phyloP scores from a whole-genome alignment of 2,888 invertebrate species.

The Aethes cnicana region DNA sequence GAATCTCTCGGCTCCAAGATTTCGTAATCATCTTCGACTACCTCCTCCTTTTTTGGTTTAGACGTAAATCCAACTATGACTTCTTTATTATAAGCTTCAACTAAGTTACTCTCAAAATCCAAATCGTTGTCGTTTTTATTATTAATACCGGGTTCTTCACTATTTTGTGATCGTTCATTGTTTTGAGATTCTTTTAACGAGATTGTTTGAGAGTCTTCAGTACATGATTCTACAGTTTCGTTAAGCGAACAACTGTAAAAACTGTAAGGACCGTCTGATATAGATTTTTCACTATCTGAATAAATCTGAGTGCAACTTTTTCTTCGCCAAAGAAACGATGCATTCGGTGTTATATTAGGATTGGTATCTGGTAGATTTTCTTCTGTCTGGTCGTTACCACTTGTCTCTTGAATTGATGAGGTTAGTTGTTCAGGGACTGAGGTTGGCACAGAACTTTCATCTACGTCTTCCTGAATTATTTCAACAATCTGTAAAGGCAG shows the following conservation, averaged over 20 bases:
- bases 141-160: slow-evolving; percentile 31
- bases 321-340: slow-evolving; percentile 85
- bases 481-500: slow-evolving; percentile 70
- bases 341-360: slow-evolving; percentile 81
- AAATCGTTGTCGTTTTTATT: slow-evolving; percentile 49
- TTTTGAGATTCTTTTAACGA: slow-evolving; percentile 52
- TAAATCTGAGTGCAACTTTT: slow-evolving; percentile 71
- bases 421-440: slow-evolving; percentile 34
- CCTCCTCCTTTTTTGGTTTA: slow-evolving; percentile 51
- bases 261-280: slow-evolving; percentile 63
- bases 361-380: slow-evolving; percentile 56
- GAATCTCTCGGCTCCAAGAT: slow-evolving; percentile 64
- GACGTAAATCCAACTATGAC: slow-evolving; percentile 63
- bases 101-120: slow-evolving; percentile 73
- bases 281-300: slow-evolving; percentile 62
- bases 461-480: slow-evolving; percentile 73
- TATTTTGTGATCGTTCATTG: slow-evolving; percentile 48
- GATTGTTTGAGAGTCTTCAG: slow-evolving; percentile 45
- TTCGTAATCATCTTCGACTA: slow-evolving; percentile 73
- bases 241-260: slow-evolving; percentile 58
- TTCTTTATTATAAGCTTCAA: slow-evolving; percentile 74
- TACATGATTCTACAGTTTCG: slow-evolving; percentile 47
- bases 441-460: slow-evolving; percentile 44
- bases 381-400: slow-evolving; percentile 36
- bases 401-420: slow-evolving; percentile 28